These are phyloP conservation scores for Macrobrachium rosenbergii DNA, from an alignment of 1,140 invertebrate species.

Conservation along the genomic window DNA sequence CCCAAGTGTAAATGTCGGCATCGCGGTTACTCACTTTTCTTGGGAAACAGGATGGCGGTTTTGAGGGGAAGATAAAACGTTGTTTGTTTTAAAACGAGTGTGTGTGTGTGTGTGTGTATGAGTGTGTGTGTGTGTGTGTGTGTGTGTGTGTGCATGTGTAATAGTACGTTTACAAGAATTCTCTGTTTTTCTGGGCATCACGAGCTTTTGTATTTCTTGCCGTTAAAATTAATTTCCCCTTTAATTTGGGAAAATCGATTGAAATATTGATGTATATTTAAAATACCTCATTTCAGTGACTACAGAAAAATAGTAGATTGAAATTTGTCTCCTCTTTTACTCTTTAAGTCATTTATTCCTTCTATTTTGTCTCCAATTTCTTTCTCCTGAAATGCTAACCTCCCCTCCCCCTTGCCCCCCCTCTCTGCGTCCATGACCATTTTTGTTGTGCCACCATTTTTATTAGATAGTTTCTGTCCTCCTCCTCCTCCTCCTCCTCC, in stretches of 20 bases:
- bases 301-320: too few relatives aligned
- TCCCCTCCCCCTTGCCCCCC: background rate
- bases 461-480: background rate
- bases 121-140: constrained; percentile 29
- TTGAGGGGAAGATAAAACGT: background rate
- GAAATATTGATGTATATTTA: too few relatives aligned
- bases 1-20: too few relatives aligned
- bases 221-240: too few relatives aligned
- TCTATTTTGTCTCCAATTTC: background rate
- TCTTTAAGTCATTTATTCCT: background rate
- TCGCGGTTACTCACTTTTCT: background rate
- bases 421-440: background rate
- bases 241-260: too few relatives aligned
- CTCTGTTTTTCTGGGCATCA: background rate
- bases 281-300: background rate
- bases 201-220: background rate
- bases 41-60: background rate
- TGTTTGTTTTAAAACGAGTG: background rate
- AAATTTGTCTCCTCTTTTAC: too few relatives aligned
- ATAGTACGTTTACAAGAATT: background rate
- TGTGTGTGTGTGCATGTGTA: constrained; percentile 8
- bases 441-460: background rate
- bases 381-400: background rate
- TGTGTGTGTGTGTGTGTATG: constrained; percentile 9
- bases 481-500: background rate